A percentile compares a stretch with the other conserved stretches of the same genome.
These are phyloP conservation scores for Silurus meridionalis DNA, from an alignment of 2,113 vertebrate species.

Conservation along the genomic window DNA sequence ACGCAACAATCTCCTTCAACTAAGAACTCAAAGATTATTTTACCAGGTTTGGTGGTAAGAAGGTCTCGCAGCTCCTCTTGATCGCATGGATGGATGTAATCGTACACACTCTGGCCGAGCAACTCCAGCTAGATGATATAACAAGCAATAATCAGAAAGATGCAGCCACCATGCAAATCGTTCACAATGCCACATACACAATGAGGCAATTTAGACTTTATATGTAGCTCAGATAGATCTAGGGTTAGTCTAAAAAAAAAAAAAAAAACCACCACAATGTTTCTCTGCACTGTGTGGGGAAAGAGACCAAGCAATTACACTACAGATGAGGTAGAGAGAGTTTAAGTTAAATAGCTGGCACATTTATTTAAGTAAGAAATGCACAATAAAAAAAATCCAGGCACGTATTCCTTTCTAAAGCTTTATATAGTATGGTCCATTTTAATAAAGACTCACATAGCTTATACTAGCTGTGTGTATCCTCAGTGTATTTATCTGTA, in stretches of 20 bases:
- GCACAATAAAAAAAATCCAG: not conserved
- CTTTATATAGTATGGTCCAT: not conserved
- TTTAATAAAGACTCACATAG: not conserved
- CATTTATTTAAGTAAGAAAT: not conserved
- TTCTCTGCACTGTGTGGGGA: not conserved
- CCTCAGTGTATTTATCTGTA: not conserved
- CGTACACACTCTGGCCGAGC: slow-evolving; percentile 83
- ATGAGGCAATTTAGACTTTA: not conserved
- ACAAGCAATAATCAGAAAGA: not conserved
- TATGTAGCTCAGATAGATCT: not conserved
- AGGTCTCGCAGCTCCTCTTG: slow-evolving; percentile 85
- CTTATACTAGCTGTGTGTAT: not conserved
- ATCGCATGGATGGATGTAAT: slow-evolving; percentile 86
- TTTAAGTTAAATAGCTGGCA: not conserved
- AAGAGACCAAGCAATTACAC: not conserved
- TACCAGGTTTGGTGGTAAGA: slow-evolving; percentile 75
- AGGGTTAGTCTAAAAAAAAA: not conserved
- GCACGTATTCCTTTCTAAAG: not conserved
- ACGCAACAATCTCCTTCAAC: not conserved
- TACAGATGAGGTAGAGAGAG: not conserved
- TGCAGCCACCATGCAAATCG: not conserved
- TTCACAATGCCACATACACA: not conserved
- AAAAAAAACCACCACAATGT: not conserved
- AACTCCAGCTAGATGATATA: slow-evolving; percentile 77
- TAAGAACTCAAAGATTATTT: not conserved